Base-by-base conservation (phyloP, 1,140 invertebrate genomes). In the Eufriesea mexicana region DNA sequence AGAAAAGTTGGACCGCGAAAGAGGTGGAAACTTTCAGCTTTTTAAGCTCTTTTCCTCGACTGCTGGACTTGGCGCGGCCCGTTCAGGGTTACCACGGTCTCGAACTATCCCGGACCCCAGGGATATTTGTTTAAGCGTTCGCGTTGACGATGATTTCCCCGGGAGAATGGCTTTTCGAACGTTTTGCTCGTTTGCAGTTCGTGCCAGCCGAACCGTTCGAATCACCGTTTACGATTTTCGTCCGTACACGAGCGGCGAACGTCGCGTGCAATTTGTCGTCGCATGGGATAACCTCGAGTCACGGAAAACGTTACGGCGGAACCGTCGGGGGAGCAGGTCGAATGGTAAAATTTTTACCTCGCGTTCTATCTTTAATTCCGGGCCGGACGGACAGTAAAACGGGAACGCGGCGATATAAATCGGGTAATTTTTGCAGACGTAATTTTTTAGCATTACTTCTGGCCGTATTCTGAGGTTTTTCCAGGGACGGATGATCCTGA, bases 41-140 rank as follows among this genome's bases (percentile, higher is more conserved):
- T 73, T 74, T 62, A 72, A 72, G 45, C 55, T 61, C 14, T 54
- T 78, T 45, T 35, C 42, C 18, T 61, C 20, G 20, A 70, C 47
- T 57, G 12, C 2, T 6, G 9, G 55, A 79, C 25, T 49, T 72
- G 28, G 25, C 76, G 10, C 47, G 25, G n/a, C 25, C 55, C 78
- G 47, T 73, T 71, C 68, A 9, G 25, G 68, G 20, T 61, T 80
- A 73, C 78, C 42, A 61, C 20, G 42, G n/a, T 18, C 47, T 45
- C n/a, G 14, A n/a, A 55, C 35, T 66, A 10, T 49, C 16, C 71
- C 8, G 42, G 16, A 42, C 25, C 51, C 51, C 14, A 10, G 51
- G 71, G 62, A 75, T 67, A 81, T 81, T 81, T 81, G 25, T 81
- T 81, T 67, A 81, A 81, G 42, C 7, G 7, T 75, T 42, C 6